phyloP scores from a whole-genome alignment of 2,888 invertebrate species.

The Megamerina dolium region DNA sequence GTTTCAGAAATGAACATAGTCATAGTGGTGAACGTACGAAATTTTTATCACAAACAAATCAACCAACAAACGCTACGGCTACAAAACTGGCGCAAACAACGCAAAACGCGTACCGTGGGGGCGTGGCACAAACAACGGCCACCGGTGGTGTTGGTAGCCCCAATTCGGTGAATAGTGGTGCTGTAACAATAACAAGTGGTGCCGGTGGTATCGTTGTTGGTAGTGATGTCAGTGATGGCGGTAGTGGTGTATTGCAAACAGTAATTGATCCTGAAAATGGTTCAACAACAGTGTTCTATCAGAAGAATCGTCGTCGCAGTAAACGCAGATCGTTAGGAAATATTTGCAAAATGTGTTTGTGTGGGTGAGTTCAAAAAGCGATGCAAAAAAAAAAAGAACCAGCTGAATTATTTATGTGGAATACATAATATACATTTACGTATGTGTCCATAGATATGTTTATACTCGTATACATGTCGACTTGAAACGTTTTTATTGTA shows the following conservation, averaged over 20 bases:
- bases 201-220: conserved; percentile 1
- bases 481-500: too few relatives aligned
- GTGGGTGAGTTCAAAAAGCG: conserved; percentile 41
- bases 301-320: conserved; percentile 44
- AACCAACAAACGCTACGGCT: conserved; percentile 12
- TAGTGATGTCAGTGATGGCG: neutral
- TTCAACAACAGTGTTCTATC: conserved; percentile 44
- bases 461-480: too few relatives aligned
- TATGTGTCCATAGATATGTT: too few relatives aligned
- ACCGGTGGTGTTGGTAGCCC: conserved; percentile 7
- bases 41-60: conserved; percentile 9
- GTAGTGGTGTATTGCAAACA: conserved; percentile 22
- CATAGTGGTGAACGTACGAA: conserved; percentile 46
- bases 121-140: conserved; percentile 3
- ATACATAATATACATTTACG: neutral
- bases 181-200: conserved; percentile 14
- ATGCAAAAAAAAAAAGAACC: neutral
- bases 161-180: conserved; percentile 13
- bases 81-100: conserved; percentile 41
- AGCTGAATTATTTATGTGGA: neutral
- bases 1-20: conserved; percentile 48
- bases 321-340: conserved; percentile 43
- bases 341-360: conserved; percentile 44
- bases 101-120: conserved; percentile 23
- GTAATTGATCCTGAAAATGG: conserved; percentile 40